These are phyloP conservation scores for Sclerurus mexicanus DNA, from an alignment of 2,113 vertebrate genomes.

Conservation along the genomic window DNA sequence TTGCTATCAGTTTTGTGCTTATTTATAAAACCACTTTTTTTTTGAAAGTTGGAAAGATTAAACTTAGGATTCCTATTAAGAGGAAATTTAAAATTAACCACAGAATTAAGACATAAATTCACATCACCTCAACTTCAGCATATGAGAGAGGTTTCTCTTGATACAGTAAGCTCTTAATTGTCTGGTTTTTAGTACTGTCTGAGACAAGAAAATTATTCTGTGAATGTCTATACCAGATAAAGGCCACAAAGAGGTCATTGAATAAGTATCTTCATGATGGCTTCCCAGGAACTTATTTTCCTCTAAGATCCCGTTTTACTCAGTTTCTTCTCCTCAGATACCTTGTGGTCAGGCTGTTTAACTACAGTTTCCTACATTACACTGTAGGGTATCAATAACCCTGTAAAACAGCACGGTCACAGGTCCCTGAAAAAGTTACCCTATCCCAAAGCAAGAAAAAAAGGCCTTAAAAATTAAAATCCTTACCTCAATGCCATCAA, in stretches of 20 bases:
- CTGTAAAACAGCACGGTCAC: background rate
- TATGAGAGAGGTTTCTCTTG: background rate
- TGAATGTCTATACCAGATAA: background rate
- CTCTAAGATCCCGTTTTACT: background rate
- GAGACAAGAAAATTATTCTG: background rate
- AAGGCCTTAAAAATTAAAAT: background rate
- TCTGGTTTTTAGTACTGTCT: background rate
- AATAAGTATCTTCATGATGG: background rate
- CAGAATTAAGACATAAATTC: background rate
- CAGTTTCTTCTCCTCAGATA: background rate
- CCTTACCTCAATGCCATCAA: conserved; percentile 94
- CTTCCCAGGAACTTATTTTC: background rate
- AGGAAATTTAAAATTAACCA: background rate
- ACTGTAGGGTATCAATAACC: background rate
- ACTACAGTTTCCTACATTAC: background rate
- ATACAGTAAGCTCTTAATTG: background rate
- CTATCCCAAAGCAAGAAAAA: background rate
- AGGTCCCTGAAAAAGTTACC: background rate
- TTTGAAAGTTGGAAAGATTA: background rate
- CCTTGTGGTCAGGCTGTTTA: background rate
- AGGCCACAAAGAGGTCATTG: background rate
- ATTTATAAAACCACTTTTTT: background rate
- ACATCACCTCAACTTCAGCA: background rate
- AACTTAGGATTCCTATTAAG: background rate
- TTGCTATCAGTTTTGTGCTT: background rate